Conservation (phyloP, 2,113 vertebrate genomes). For the Daboia siamensis region DNA sequence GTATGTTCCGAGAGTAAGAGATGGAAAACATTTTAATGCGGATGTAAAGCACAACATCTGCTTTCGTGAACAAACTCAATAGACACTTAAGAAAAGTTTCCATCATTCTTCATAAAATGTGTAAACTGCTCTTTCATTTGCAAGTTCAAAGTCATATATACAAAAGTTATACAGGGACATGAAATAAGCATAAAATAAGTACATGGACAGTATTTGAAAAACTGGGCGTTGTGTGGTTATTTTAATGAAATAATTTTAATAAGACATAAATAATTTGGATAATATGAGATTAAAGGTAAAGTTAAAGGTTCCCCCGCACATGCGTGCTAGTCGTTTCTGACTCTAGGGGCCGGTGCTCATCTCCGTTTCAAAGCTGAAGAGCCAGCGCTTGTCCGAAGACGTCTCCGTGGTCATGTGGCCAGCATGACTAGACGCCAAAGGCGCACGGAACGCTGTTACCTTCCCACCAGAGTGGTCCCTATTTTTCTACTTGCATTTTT, state of each 20-base stretch:
- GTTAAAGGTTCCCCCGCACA: too few relatives aligned
- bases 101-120: neutral
- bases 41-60: neutral
- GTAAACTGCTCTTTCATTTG: neutral
- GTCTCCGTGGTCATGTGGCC: too few relatives aligned
- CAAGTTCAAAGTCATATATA: neutral
- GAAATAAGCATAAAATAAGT: neutral
- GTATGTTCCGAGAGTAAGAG: neutral
- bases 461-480: too few relatives aligned
- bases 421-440: too few relatives aligned
- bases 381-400: too few relatives aligned
- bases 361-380: too few relatives aligned
- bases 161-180: neutral
- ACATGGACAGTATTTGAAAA: neutral
- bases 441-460: too few relatives aligned
- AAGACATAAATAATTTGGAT: neutral
- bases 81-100: neutral
- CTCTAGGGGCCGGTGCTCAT: too few relatives aligned
- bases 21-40: neutral
- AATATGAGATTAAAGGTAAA: neutral
- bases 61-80: neutral
- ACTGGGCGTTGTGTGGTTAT: neutral
- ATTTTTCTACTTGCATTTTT: too few relatives aligned
- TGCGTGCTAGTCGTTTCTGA: too few relatives aligned
- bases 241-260: neutral